Conservation (phyloP, 2,888 invertebrate species). For the Eledona agricola region DNA sequence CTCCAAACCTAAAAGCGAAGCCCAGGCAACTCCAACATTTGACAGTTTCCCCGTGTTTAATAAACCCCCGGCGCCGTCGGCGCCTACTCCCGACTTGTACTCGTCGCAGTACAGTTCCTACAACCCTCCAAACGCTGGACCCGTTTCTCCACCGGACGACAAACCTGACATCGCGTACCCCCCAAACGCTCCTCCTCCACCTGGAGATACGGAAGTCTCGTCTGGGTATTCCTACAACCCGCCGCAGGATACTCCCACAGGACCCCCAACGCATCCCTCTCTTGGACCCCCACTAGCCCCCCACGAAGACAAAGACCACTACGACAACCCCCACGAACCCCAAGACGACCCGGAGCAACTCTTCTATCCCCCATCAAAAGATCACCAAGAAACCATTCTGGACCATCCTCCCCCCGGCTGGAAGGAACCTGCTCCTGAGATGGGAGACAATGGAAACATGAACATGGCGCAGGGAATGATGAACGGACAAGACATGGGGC, state of each 20-base stretch:
- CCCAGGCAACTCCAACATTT: conserved; percentile 29
- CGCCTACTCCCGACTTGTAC: conserved; percentile 47
- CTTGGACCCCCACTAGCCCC: conserved; percentile 47
- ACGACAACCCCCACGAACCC: not conserved
- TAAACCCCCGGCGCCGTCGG: conserved; percentile 34
- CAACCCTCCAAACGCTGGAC: conserved; percentile 42
- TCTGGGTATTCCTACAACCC: conserved; percentile 18
- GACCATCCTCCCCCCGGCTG: conserved; percentile 46
- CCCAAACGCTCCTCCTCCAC: conserved; percentile 44
- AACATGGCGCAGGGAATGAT: conserved; percentile 51
- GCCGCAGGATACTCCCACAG: conserved; percentile 31
- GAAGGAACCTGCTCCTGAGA: conserved; percentile 47
- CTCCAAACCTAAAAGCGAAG: conserved; percentile 6
- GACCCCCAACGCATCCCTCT: conserved; percentile 37
- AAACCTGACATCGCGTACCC: conserved; percentile 31
- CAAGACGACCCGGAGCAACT: conserved; percentile 37
- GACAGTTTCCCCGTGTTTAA: conserved; percentile 43
- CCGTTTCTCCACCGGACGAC: conserved; percentile 18
- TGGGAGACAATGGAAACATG: conserved; percentile 17
- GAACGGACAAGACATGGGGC: conserved; percentile 46
- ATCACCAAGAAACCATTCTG: conserved; percentile 38
- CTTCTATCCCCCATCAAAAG: conserved; percentile 40
- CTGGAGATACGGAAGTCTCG: conserved; percentile 34
- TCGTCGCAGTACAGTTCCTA: conserved; percentile 55
- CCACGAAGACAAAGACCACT: conserved; percentile 31